A percentile compares a stretch with the other conserved stretches of the same genome.
These are phyloP conservation scores for Rana temporaria DNA, from an alignment of 2,113 vertebrate species.

Conservation along the genomic window DNA sequence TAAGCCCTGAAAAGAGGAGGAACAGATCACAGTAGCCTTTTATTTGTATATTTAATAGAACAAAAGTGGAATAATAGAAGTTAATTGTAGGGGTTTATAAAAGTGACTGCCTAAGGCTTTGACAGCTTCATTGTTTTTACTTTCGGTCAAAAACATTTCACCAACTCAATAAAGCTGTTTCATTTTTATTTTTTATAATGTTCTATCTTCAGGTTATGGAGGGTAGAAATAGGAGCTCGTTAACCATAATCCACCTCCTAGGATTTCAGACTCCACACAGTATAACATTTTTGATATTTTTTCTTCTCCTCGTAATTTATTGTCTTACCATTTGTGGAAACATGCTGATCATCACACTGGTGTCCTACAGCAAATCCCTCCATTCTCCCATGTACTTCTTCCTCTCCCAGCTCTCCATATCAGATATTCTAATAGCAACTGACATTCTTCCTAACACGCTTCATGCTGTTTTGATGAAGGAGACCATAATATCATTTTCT, in stretches of 20 bases:
- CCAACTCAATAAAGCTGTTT: no score
- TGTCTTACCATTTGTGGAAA: slow-evolving; percentile 4
- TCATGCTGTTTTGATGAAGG: not conserved
- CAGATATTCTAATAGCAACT: not conserved
- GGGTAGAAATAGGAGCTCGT: no score
- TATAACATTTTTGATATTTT: not conserved
- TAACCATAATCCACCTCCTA: not conserved
- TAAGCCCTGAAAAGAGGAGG: no score
- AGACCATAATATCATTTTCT: slow-evolving; percentile 30
- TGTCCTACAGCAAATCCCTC: not conserved
- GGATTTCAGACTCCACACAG: slow-evolving; percentile 5
- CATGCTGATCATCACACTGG: slow-evolving; percentile 1
- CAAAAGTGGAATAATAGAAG: no score
- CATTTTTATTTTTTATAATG: no score
- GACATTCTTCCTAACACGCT: not conserved
- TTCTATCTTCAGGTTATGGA: no score
- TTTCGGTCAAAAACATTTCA: no score
- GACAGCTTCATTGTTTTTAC: no score
- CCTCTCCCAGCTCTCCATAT: not conserved
- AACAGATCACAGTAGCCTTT: no score
- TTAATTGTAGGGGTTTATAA: no score
- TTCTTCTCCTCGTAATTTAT: not conserved
- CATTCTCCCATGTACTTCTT: slow-evolving; percentile 22
- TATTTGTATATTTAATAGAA: no score
- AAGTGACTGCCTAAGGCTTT: no score